These are phyloP conservation scores for Oreonectes daqikongensis DNA, from an alignment of 2,797 vertebrate genomes.

Conservation along the genomic window DNA sequence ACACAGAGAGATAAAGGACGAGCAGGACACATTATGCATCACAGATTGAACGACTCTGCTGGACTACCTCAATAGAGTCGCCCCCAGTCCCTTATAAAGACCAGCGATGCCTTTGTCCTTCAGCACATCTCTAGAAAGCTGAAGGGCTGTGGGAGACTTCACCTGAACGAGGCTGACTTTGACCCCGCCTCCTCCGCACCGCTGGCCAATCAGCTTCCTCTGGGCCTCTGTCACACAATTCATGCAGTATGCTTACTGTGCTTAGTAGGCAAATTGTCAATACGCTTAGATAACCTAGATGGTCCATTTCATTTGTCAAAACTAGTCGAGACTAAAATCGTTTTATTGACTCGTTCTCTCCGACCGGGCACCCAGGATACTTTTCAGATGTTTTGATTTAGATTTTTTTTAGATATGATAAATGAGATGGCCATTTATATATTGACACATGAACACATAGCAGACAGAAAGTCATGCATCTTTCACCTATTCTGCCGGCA, in stretches of 20 bases:
- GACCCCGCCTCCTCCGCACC: slow-evolving; percentile 49
- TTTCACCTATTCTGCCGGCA: slow-evolving; percentile 79
- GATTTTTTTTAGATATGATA: not conserved
- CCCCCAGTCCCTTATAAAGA: slow-evolving; percentile 84
- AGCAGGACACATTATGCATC: not conserved
- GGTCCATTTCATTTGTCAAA: not conserved
- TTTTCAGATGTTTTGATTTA: no score
- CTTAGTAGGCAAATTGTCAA: not conserved
- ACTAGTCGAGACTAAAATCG: not conserved
- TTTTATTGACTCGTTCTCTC: not conserved
- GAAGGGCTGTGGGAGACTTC: slow-evolving; percentile 72
- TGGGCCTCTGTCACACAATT: slow-evolving; percentile 74
- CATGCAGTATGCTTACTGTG: no score
- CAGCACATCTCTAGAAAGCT: slow-evolving; percentile 81
- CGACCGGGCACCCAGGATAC: not conserved
- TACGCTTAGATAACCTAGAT: not conserved
- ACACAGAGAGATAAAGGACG: slow-evolving; percentile 7
- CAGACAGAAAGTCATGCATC: not conserved
- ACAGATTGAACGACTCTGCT: slow-evolving; percentile 8
- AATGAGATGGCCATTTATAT: not conserved
- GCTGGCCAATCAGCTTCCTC: slow-evolving; percentile 78
- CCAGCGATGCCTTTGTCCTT: slow-evolving; percentile 77
- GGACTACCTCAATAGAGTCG: slow-evolving; percentile 69
- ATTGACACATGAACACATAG: not conserved
- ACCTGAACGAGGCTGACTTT: slow-evolving; percentile 13